These are phyloP conservation scores for Drosophila athabasca DNA, from an alignment of 1,140 invertebrate genomes.

Conservation along the genomic window DNA sequence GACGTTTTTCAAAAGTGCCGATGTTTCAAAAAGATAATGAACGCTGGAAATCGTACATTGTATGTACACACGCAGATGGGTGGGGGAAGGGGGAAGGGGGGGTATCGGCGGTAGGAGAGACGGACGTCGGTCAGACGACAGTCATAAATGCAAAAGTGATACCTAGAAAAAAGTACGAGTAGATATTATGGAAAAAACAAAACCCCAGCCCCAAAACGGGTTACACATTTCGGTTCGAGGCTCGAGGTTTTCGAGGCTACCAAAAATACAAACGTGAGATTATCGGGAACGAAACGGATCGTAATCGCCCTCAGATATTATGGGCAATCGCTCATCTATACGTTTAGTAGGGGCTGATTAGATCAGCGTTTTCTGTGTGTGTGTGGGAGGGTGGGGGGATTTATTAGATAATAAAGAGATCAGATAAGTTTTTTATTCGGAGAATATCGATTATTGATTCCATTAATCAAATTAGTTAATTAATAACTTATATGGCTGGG, in stretches of 20 bases:
- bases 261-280: conserved; percentile 35
- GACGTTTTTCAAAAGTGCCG: conserved; percentile 80
- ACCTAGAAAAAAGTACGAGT: conserved; percentile 42
- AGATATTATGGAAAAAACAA: neutral
- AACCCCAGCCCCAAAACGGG: conserved; percentile 24
- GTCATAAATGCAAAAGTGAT: conserved; percentile 51
- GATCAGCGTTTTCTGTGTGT: conserved; percentile 2
- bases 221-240: conserved; percentile 12
- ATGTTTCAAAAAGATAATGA: conserved; percentile 81
- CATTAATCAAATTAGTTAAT: conserved; percentile 34
- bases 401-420: conserved; percentile 39
- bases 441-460: too few species aligned
- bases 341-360: conserved; percentile 14
- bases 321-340: conserved; percentile 33
- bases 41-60: conserved; percentile 60
- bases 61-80: conserved; percentile 27
- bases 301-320: conserved; percentile 44
- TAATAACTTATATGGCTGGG: conserved; percentile 24
- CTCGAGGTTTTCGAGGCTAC: conserved; percentile 26
- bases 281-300: conserved; percentile 29
- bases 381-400: conserved; percentile 18
- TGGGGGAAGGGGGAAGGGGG: too few species aligned
- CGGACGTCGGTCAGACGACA: conserved; percentile 15
- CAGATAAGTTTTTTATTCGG: conserved; percentile 37
- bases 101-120: neutral